Evolutionary conservation across 2,888 invertebrate genomes (phyloP).

Genomic region (Emmelina monodactyla): DNA sequence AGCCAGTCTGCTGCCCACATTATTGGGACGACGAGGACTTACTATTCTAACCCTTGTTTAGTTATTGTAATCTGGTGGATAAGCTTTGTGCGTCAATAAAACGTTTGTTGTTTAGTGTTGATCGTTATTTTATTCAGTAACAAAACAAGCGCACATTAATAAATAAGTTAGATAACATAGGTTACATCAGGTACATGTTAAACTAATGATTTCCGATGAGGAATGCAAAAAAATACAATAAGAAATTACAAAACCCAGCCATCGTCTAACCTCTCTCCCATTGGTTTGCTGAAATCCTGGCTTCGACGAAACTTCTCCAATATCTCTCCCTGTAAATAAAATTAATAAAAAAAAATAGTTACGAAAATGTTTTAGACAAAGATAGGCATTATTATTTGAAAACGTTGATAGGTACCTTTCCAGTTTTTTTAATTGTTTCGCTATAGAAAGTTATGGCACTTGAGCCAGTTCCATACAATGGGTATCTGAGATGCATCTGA

Average conservation of each 20-base stretch:
- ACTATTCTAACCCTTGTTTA: no score
- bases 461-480: slow-evolving; percentile 55
- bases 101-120: no score
- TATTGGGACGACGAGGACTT: slow-evolving; percentile 55
- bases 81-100: no score
- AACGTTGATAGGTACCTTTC: slow-evolving; percentile 27
- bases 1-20: slow-evolving; percentile 38
- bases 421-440: slow-evolving; percentile 37
- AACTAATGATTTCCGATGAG: no score
- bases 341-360: background rate
- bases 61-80: no score
- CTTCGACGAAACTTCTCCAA: slow-evolving; percentile 52
- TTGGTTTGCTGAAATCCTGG: slow-evolving; percentile 52
- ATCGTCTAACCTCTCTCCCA: slow-evolving; percentile 50
- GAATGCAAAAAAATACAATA: background rate
- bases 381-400: background rate
- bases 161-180: no score
- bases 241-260: slow-evolving; percentile 47
- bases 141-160: no score
- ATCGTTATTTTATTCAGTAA: no score
- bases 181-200: no score
- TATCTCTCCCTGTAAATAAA: slow-evolving; percentile 45
- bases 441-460: slow-evolving; percentile 55
- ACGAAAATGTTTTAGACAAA: background rate
- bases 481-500: slow-evolving; percentile 54